phyloP scores from a whole-genome alignment of 2,797 vertebrate species.

The Bradypodion pumilum region DNA sequence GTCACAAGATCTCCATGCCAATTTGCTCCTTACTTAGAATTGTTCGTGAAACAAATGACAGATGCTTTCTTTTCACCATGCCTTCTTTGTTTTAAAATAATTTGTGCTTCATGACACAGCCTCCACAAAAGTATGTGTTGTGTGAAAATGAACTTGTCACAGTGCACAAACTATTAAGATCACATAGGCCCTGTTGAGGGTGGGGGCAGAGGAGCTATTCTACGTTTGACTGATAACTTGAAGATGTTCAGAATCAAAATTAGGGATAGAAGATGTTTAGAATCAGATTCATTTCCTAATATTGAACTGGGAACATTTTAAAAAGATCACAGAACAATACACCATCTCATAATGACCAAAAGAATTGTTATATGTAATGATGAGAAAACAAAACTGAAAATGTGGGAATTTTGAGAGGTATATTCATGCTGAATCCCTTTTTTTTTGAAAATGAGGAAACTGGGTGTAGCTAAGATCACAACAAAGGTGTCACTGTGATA shows the following conservation, averaged over 20 bases:
- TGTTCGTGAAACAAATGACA: background rate
- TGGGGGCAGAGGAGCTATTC: background rate
- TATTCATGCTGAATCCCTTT: background rate
- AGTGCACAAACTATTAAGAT: no score
- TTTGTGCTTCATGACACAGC: background rate
- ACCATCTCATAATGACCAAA: background rate
- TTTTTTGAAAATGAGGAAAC: background rate
- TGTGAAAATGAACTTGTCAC: slow-evolving; percentile 18
- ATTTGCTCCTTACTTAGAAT: background rate
- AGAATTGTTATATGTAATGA: background rate
- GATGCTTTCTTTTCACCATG: background rate
- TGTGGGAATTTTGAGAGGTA: background rate
- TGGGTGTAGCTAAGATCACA: background rate
- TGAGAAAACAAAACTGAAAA: background rate
- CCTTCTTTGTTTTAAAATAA: background rate
- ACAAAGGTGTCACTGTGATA: no score
- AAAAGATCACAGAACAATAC: background rate
- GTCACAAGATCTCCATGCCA: background rate
- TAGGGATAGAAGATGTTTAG: background rate
- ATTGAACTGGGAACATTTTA: background rate
- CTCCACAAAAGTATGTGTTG: slow-evolving; percentile 6
- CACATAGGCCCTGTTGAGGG: no score
- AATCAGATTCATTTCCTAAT: no score
- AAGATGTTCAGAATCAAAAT: background rate
- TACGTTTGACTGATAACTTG: background rate